These are phyloP conservation scores for Eumaeus atala DNA, from an alignment of 1,140 invertebrate genomes.

Conservation along the genomic window DNA sequence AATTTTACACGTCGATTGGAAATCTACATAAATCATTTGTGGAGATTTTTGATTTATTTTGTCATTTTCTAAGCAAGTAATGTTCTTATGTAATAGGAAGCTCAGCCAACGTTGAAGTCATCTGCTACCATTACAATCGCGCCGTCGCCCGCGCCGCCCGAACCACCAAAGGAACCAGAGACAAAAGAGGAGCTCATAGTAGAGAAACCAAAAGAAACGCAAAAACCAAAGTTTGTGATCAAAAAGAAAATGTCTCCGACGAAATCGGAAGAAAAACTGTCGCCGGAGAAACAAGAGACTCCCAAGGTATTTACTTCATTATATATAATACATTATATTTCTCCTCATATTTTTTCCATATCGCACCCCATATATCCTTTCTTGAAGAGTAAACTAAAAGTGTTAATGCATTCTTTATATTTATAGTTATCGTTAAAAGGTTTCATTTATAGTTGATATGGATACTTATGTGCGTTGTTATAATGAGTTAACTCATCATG, in stretches of 20 bases:
- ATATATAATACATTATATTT: too few species aligned
- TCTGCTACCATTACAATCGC: conserved; percentile 64
- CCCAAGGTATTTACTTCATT: conserved; percentile 48
- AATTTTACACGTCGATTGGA: too few species aligned
- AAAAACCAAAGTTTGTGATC: conserved; percentile 32
- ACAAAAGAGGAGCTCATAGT: conserved; percentile 33
- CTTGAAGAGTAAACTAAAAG: too few species aligned
- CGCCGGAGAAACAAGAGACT: conserved; percentile 46
- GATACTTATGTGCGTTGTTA: too few species aligned
- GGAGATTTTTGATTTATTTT: background rate
- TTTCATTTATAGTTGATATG: too few species aligned
- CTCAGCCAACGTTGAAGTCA: conserved; percentile 45
- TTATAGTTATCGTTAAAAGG: too few species aligned
- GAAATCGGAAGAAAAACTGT: conserved; percentile 42
- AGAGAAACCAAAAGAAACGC: conserved; percentile 38
- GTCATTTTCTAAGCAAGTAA: too few species aligned
- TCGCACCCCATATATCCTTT: too few species aligned
- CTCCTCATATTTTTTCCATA: too few species aligned
- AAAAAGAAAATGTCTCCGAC: conserved; percentile 38
- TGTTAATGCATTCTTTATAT: too few species aligned
- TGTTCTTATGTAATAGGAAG: conserved; percentile 18
- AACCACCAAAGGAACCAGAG: conserved; percentile 29
- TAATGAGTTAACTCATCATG: too few species aligned
- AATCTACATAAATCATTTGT: too few species aligned
- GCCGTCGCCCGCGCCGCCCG: conserved; percentile 37